Evolutionary conservation across 2,797 vertebrate genomes (phyloP), one percentile per base, ranked within the genome.

Genomic region (Sphenodon punctatus): DNA sequence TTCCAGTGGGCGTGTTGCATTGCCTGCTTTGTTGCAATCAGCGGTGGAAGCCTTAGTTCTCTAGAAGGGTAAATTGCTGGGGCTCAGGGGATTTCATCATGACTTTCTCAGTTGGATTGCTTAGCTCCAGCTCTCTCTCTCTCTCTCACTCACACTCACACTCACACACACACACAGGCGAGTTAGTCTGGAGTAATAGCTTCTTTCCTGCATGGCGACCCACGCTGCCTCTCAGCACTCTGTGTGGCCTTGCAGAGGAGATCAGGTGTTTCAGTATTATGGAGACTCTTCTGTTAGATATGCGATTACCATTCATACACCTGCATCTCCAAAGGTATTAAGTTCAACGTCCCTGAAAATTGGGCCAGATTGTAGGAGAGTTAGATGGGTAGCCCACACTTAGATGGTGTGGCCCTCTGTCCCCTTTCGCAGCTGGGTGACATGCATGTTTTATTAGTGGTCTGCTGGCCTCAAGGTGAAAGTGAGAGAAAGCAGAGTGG

Each of bases 81-180:
- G 70, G 58, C 2, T 39, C 39, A 73, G 10, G 59, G 27, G 4
- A 4, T 86, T 83, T 58, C 7, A 22, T 30, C 30, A 34, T 20
- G 58, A 58, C 32, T 80, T 25, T 75, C 39, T 8, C 27, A 48
- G 46, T 59, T 68, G 77, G 73, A 6, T 61, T 73, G 1, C 77
- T 77, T 86, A 56, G 63, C 66, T 73, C 39, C 17, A 55, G 27
- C 3, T 75, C n/a, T n/a, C n/a, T n/a, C n/a, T n/a, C n/a, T n/a
- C n/a, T n/a, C n/a, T n/a, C n/a, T n/a, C n/a, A n/a, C n/a, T n/a
- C n/a, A n/a, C n/a, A n/a, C n/a, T n/a, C n/a, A n/a, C n/a, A n/a
- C n/a, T n/a, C n/a, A n/a, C n/a, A n/a, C n/a, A n/a, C n/a, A n/a
- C n/a, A n/a, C n/a, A n/a, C n/a, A n/a, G n/a, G n/a, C n/a, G n/a